Conservation (phyloP, 1,140 invertebrate species). For the Arion vulgaris region DNA sequence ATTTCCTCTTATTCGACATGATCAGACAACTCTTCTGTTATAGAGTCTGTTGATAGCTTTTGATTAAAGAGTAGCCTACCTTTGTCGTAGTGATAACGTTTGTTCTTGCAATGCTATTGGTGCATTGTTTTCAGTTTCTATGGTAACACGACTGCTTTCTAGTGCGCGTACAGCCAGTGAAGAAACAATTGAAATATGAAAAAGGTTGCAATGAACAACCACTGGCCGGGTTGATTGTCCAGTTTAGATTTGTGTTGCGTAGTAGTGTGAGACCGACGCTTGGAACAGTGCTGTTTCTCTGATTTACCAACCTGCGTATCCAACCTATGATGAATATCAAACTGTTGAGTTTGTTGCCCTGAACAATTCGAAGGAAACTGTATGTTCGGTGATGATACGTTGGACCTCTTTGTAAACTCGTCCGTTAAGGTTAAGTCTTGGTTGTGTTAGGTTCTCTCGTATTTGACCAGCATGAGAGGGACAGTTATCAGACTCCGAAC, state of each 20-base stretch:
- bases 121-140: too few species aligned
- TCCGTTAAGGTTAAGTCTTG: background rate
- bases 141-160: too few species aligned
- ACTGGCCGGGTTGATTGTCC: background rate
- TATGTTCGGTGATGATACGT: background rate
- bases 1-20: too few species aligned
- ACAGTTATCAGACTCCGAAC: background rate
- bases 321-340: too few species aligned
- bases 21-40: too few species aligned
- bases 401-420: background rate
- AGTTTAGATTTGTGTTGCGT: background rate
- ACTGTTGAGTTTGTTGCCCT: too few species aligned
- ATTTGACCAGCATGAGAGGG: background rate
- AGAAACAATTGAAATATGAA: conserved; percentile 17
- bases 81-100: too few species aligned
- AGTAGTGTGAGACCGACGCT: background rate
- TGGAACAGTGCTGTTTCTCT: background rate
- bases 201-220: conserved; percentile 19
- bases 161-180: conserved; percentile 18
- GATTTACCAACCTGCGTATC: background rate
- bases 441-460: background rate
- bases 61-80: too few species aligned
- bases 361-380: background rate
- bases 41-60: too few species aligned
- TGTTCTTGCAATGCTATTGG: too few species aligned